A percentile compares a stretch with the other conserved stretches of the same genome.
These are phyloP conservation scores for Sebastes matsubarae DNA, from an alignment of 2,797 vertebrate genomes.

Conservation along the genomic window DNA sequence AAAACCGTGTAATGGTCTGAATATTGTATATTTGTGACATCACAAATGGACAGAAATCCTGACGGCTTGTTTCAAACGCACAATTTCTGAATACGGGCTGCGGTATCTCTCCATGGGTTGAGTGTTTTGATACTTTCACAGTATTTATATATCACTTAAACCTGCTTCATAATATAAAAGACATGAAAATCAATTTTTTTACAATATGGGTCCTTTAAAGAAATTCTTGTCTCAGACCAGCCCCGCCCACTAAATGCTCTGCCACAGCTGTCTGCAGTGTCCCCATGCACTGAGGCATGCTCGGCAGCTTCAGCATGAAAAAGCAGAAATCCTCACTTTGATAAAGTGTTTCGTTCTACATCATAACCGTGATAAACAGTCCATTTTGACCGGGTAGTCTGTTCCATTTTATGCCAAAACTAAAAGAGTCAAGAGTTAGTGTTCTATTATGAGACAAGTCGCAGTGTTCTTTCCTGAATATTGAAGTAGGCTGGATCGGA, in stretches of 20 bases:
- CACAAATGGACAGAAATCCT: too few relatives aligned
- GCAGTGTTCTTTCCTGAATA: background rate
- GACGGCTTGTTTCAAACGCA: too few relatives aligned
- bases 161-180: too few relatives aligned
- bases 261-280: background rate
- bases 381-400: background rate
- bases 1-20: too few relatives aligned
- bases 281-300: background rate
- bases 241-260: background rate
- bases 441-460: background rate
- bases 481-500: background rate
- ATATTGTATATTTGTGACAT: too few relatives aligned
- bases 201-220: background rate
- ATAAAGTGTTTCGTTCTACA: slow-evolving; percentile 4
- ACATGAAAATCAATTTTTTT: too few relatives aligned
- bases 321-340: background rate
- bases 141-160: too few relatives aligned
- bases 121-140: too few relatives aligned
- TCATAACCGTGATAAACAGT: background rate
- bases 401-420: background rate
- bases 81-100: too few relatives aligned
- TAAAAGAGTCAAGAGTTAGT: background rate
- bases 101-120: too few relatives aligned
- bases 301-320: background rate
- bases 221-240: background rate